phyloP scores from a whole-genome alignment of 1,140 invertebrate species.

The Hylaeus volcanicus region DNA sequence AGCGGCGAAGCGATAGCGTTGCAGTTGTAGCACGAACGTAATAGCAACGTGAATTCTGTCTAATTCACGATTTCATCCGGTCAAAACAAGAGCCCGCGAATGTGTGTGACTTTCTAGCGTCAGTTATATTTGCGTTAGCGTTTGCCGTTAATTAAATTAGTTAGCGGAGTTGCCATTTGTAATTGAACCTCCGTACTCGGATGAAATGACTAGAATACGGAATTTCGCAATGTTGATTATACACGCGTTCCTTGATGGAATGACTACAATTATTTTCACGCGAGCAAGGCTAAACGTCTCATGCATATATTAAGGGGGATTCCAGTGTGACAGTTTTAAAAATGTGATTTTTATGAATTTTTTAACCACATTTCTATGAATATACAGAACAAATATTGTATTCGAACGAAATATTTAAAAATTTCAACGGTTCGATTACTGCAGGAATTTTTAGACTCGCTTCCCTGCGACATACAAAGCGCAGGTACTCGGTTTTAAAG shows the following conservation, averaged over 20 bases:
- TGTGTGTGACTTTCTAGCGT: not conserved
- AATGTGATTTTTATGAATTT: no score
- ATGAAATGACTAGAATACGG: not conserved
- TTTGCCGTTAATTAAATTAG: constrained; percentile 17
- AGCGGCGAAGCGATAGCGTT: not conserved
- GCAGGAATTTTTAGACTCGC: no score
- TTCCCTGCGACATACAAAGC: no score
- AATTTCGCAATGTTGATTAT: not conserved
- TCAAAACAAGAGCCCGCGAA: not conserved
- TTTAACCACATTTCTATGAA: no score
- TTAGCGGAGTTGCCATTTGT: not conserved
- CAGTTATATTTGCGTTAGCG: constrained; percentile 7
- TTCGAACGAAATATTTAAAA: no score
- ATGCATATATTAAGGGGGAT: not conserved
- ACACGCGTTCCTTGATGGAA: not conserved
- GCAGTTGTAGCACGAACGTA: not conserved
- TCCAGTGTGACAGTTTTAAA: no score
- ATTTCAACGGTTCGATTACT: no score
- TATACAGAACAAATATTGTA: no score
- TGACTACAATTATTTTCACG: not conserved
- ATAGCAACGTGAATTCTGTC: not conserved
- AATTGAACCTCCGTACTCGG: not conserved
- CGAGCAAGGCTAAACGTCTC: no score
- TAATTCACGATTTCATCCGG: constrained; percentile 5
- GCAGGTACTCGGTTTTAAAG: no score